phyloP scores from a whole-genome alignment of 2,113 vertebrate species.

The Piaya cayana region DNA sequence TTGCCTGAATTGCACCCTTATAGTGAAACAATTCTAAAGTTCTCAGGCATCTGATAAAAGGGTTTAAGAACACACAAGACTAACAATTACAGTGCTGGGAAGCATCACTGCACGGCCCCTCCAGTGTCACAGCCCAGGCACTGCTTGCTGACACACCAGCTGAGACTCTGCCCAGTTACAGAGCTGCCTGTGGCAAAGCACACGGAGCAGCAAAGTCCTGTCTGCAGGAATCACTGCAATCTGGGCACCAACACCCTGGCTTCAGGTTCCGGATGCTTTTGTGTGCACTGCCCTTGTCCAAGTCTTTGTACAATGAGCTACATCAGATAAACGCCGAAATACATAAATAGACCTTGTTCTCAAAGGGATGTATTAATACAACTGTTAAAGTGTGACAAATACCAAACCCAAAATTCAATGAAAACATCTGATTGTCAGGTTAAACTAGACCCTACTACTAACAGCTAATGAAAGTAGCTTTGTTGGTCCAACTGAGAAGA shows the following conservation, averaged over 20 bases:
- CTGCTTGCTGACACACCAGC: not conserved
- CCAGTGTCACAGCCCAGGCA: not conserved
- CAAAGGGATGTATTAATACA: not conserved
- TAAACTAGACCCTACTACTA: not conserved
- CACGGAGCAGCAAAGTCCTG: not conserved
- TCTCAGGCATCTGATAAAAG: not conserved
- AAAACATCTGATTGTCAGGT: not conserved
- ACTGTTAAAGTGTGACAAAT: not conserved
- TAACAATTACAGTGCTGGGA: not conserved
- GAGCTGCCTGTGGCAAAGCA: not conserved
- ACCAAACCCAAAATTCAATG: not conserved
- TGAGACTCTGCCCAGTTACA: not conserved
- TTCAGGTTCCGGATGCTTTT: not conserved
- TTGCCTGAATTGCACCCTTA: not conserved
- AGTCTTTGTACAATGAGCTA: not conserved
- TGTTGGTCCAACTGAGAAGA: not conserved
- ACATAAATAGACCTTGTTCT: not conserved
- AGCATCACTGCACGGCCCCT: not conserved
- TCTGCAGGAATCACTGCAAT: not conserved
- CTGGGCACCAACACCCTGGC: not conserved
- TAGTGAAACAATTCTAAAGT: rapidly evolving
- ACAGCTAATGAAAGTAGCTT: not conserved
- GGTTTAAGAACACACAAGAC: not conserved
- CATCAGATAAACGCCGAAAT: not conserved
- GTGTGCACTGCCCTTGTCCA: not conserved